Conservation (phyloP, 1,140 invertebrate species). For the Cotesia typhae region DNA sequence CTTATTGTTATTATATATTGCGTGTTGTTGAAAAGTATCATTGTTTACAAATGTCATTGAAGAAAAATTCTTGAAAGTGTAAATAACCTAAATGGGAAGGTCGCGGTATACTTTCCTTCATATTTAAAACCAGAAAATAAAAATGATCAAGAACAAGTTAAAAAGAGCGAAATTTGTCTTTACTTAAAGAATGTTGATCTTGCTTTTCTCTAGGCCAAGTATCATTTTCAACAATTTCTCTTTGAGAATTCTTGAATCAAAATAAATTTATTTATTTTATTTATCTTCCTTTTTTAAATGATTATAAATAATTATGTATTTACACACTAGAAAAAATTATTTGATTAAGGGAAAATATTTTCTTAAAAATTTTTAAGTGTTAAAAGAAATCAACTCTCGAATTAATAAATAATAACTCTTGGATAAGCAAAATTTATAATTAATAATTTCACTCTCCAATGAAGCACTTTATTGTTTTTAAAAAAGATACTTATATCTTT, state of each 20-base stretch:
- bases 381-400: too few relatives aligned
- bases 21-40: background rate
- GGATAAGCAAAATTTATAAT: too few relatives aligned
- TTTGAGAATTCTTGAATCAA: background rate
- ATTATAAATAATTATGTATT: too few relatives aligned
- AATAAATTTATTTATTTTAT: background rate
- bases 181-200: background rate
- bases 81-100: constrained; percentile 6
- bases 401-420: too few relatives aligned
- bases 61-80: background rate
- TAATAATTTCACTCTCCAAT: too few relatives aligned
- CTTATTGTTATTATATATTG: background rate
- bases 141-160: background rate
- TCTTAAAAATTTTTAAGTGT: too few relatives aligned
- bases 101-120: constrained; percentile 4
- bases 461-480: too few relatives aligned
- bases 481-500: too few relatives aligned
- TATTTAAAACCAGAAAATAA: background rate
- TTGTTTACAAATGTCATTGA: constrained; percentile 1
- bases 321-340: too few relatives aligned
- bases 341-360: too few relatives aligned
- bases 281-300: background rate
- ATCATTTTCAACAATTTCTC: constrained; percentile 20
- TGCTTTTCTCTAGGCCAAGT: background rate
- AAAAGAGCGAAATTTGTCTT: constrained; percentile 27